Percentiles rank a stretch among this genome's conserved stretches.
Evolutionary conservation across 2,113 vertebrate genomes (phyloP).

Genomic region (Megaptera novaeangliae): DNA sequence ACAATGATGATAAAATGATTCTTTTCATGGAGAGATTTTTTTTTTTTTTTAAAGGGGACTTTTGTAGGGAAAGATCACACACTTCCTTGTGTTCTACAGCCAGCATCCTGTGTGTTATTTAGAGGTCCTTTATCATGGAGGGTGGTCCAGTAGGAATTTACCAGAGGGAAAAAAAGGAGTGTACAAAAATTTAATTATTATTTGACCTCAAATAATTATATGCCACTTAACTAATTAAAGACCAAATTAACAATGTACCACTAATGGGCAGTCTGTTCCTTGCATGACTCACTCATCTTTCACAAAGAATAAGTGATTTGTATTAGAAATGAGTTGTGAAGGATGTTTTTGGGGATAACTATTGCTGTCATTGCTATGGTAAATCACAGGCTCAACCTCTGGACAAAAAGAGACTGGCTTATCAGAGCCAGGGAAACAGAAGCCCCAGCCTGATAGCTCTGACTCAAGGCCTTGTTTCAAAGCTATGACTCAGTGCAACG

Average conservation of each 20-base stretch:
- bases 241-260: constrained; percentile 83
- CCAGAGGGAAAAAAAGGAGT: constrained; percentile 80
- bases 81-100: constrained; percentile 77
- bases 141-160: constrained; percentile 86
- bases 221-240: constrained; percentile 89
- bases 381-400: constrained; percentile 82
- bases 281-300: constrained; percentile 83
- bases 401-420: constrained; percentile 86
- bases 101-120: constrained; percentile 78
- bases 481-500: constrained; percentile 83
- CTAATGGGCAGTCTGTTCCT: constrained; percentile 81
- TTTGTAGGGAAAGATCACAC: constrained; percentile 78
- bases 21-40: constrained; percentile 56
- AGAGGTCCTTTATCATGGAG: constrained; percentile 81
- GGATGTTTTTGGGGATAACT: constrained; percentile 84
- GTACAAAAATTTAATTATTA: constrained; percentile 93
- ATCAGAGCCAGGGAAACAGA: constrained; percentile 86
- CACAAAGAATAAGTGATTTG: constrained; percentile 90
- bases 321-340: constrained; percentile 80
- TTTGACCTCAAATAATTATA: constrained; percentile 88
- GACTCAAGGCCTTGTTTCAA: constrained; percentile 87
- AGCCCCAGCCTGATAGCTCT: constrained; percentile 81
- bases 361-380: constrained; percentile 84
- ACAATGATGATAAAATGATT: constrained; percentile 74
- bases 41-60: constrained; percentile 65